phyloP scores from a whole-genome alignment of 2,113 vertebrate genomes.

The Sapayoa aenigma region DNA sequence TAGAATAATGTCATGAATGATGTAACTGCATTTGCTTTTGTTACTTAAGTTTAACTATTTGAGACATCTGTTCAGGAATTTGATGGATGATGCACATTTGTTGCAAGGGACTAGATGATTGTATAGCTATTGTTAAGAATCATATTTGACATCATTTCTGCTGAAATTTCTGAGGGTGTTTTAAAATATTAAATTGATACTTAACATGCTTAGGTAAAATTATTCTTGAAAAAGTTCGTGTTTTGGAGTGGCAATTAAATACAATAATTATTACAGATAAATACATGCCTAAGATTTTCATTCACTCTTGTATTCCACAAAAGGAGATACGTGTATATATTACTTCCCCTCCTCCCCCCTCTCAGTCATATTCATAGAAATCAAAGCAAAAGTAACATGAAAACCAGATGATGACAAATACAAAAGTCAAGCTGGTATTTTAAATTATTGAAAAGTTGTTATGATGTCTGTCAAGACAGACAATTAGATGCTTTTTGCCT shows the following conservation, averaged over 20 bases:
- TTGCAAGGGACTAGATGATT: not conserved
- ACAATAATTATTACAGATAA: not conserved
- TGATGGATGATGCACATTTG: not conserved
- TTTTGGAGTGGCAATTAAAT: not conserved
- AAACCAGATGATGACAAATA: not conserved
- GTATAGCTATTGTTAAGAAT: not conserved
- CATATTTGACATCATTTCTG: not conserved
- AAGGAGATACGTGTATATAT: rapidly evolving
- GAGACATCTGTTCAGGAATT: not conserved
- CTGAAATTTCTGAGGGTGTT: not conserved
- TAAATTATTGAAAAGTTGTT: not conserved
- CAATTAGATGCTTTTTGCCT: not conserved
- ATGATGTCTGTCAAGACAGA: not conserved
- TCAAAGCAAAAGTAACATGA: not conserved
- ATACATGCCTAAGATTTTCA: not conserved
- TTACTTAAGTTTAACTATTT: constrained; percentile 12
- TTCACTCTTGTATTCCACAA: not conserved
- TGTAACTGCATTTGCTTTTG: not conserved
- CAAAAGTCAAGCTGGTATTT: not conserved
- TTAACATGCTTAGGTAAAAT: not conserved
- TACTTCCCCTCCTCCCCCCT: not conserved
- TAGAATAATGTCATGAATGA: not conserved
- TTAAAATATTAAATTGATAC: not conserved
- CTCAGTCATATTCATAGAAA: not conserved
- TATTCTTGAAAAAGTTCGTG: not conserved